Evolutionary conservation across 1,140 invertebrate species (phyloP).

Genomic region (Micrasema longulum): DNA sequence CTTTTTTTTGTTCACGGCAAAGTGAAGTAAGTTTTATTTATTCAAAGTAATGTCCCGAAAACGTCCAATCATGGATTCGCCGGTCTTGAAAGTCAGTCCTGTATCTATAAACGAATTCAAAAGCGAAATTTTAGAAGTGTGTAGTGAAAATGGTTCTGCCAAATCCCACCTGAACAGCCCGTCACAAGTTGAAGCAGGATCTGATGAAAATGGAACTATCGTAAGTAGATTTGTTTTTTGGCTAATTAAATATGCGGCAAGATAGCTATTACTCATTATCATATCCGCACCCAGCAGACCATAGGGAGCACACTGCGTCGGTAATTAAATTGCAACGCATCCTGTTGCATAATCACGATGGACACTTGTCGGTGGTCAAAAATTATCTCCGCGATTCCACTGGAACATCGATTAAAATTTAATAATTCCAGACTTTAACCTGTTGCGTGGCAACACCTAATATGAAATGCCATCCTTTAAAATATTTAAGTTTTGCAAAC

Average conservation of each 20-base stretch:
- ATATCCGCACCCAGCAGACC: not conserved
- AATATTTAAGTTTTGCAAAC: too few species aligned
- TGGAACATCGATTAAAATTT: not conserved
- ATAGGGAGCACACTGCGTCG: too few species aligned
- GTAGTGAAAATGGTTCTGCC: constrained; percentile 10
- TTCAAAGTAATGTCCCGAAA: constrained; percentile 43
- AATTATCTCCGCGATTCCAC: not conserved
- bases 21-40: constrained; percentile 20
- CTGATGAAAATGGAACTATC: constrained; percentile 23
- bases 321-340: not conserved
- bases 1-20: not conserved
- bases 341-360: not conserved
- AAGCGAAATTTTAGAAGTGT: constrained; percentile 21
- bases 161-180: not conserved
- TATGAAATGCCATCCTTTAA: too few species aligned
- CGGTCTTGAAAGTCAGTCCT: constrained; percentile 10
- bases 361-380: not conserved
- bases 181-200: not conserved
- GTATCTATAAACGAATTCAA: constrained; percentile 27
- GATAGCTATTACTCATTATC: not conserved
- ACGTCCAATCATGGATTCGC: constrained; percentile 45
- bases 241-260: not conserved
- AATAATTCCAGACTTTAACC: too few species aligned
- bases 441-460: too few species aligned
- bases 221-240: constrained; percentile 7